phyloP scores from a whole-genome alignment of 30 jellyfish, hydroid and myxozoan species.

The Turritopsis rubra region DNA sequence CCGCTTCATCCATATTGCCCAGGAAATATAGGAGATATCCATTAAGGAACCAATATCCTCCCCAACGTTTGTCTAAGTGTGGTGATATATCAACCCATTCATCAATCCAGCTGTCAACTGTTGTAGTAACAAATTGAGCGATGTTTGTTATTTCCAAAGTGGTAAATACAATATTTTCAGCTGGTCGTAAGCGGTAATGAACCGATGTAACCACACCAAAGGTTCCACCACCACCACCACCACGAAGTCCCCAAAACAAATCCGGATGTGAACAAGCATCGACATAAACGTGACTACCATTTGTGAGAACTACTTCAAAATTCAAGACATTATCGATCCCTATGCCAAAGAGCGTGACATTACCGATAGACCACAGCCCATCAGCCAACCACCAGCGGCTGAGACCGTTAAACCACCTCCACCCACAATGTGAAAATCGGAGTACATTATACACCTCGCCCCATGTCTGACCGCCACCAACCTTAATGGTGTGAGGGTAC shows the following conservation, averaged over 20 bases:
- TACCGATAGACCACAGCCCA: conserved; percentile 14
- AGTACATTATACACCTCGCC: background rate
- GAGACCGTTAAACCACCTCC: conserved; percentile 21
- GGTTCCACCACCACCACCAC: conserved; percentile 30
- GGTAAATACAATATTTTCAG: background rate
- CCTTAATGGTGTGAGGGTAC: background rate
- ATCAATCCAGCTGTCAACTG: background rate
- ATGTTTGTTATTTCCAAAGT: background rate
- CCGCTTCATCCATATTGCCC: background rate
- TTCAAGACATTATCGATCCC: conserved; percentile 10
- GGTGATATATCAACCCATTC: conserved; percentile 12
- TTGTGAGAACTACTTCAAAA: conserved; percentile 16
- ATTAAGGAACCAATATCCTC: conserved; percentile 5
- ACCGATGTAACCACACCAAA: conserved; percentile 17
- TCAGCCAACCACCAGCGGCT: conserved; percentile 19
- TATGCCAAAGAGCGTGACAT: background rate
- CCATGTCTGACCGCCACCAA: conserved; percentile 27
- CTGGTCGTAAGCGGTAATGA: conserved; percentile 6
- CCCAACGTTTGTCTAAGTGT: conserved; percentile 17
- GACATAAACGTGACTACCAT: conserved; percentile 5
- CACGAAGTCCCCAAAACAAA: conserved; percentile 22
- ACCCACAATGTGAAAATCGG: conserved; percentile 6
- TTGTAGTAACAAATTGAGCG: background rate
- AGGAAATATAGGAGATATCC: background rate
- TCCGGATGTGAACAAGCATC: conserved; percentile 15